Percentiles rank a stretch among this genome's conserved stretches.
Evolutionary conservation across 1,140 invertebrate genomes (phyloP).

Genomic region (Rhyacophila brunnea): DNA sequence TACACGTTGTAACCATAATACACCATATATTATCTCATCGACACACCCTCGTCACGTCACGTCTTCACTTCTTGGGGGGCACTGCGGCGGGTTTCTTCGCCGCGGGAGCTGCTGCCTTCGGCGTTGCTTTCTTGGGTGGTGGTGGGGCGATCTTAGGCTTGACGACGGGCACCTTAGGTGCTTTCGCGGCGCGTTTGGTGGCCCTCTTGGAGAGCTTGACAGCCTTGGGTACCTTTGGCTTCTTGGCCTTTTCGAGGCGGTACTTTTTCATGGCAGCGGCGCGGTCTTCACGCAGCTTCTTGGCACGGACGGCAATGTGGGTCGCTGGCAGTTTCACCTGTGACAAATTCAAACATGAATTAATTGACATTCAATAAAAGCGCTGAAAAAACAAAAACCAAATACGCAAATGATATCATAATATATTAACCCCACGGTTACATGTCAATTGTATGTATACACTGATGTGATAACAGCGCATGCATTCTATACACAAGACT

Average conservation of each 20-base stretch:
- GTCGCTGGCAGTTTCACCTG: slow-evolving; percentile 56
- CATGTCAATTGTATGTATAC: no score
- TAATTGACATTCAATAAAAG: no score
- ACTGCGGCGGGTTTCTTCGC: background rate
- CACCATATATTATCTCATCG: no score
- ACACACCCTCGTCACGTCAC: no score
- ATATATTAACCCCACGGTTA: no score
- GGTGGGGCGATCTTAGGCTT: slow-evolving; percentile 5
- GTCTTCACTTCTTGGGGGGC: background rate
- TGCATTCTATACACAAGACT: no score
- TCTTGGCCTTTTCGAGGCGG: slow-evolving; percentile 54
- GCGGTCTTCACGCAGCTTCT: slow-evolving; percentile 54
- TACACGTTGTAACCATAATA: no score
- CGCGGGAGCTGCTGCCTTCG: slow-evolving; percentile 21
- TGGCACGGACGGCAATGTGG: slow-evolving; percentile 52
- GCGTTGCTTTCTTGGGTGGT: slow-evolving; percentile 11
- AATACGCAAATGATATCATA: no score
- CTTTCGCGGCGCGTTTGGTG: slow-evolving; percentile 41
- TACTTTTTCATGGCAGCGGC: slow-evolving; percentile 53
- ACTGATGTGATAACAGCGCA: no score
- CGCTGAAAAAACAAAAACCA: no score
- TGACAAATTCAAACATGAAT: no score
- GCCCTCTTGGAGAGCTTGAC: slow-evolving; percentile 38
- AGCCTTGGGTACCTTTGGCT: slow-evolving; percentile 45
- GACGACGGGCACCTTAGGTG: slow-evolving; percentile 38